Conservation (phyloP, 1,140 invertebrate species). For the Meteorus sp. region DNA sequence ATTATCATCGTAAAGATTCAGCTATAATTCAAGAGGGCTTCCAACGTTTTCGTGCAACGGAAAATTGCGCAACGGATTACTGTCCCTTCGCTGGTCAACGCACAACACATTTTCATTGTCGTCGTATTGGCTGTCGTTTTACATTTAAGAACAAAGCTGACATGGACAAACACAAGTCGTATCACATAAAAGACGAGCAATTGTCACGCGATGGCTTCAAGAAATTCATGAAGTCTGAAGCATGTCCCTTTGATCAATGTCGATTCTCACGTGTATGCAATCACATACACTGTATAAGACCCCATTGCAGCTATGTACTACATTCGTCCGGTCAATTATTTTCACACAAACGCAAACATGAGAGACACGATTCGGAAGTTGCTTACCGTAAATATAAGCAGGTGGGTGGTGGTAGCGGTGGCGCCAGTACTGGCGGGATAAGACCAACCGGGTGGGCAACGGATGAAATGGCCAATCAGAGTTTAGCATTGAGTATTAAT, state of each 20-base stretch:
- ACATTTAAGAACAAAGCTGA: slow-evolving; percentile 99
- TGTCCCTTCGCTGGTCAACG: slow-evolving; percentile 93
- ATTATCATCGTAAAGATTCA: slow-evolving; percentile 96
- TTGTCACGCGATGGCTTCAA: slow-evolving; percentile 95
- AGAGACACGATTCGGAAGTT: slow-evolving; percentile 85
- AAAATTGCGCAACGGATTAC: slow-evolving; percentile 83
- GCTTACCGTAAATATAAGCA: slow-evolving; percentile 80
- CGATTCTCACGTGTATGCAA: slow-evolving; percentile 93
- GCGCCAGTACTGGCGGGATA: too few relatives aligned
- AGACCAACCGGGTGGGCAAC: slow-evolving; percentile 42
- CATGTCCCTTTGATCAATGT: slow-evolving; percentile 88
- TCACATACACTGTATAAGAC: slow-evolving; percentile 96
- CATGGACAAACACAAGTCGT: slow-evolving; percentile 99
- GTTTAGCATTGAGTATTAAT: slow-evolving; percentile 51
- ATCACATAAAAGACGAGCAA: slow-evolving; percentile 97
- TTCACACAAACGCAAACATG: slow-evolving; percentile 96
- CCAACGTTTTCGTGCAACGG: slow-evolving; percentile 87
- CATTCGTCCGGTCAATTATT: slow-evolving; percentile 97
- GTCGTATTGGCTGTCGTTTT: slow-evolving; percentile 84
- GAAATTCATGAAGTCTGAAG: slow-evolving; percentile 97
- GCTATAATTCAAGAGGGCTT: slow-evolving; percentile 97
- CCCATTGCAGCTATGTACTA: slow-evolving; percentile 93
- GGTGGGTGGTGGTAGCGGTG: slow-evolving; percentile 41
- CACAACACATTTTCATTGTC: slow-evolving; percentile 97
- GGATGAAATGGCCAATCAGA: slow-evolving; percentile 42